A percentile compares a stretch with the other conserved stretches of the same genome.
Evolutionary conservation across 1,140 invertebrate genomes (phyloP).

Genomic region (Rhopalosiphum padi): DNA sequence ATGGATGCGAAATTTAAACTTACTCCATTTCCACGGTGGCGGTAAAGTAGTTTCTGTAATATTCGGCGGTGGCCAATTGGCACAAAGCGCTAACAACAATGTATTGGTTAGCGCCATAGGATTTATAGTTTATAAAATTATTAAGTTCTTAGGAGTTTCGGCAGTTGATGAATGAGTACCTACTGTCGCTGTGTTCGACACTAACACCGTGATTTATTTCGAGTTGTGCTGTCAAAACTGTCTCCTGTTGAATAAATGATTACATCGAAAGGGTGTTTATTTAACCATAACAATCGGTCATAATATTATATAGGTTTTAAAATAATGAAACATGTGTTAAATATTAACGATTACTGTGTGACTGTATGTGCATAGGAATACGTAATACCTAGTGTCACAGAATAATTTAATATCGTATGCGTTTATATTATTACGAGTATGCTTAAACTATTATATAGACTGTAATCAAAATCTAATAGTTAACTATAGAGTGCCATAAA

Average conservation of each 20-base stretch:
- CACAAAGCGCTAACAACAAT: slow-evolving; percentile 57
- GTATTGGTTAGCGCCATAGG: slow-evolving; percentile 51
- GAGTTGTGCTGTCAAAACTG: slow-evolving; percentile 18
- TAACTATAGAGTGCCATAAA: neutral
- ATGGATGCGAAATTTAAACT: neutral
- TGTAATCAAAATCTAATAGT: no score
- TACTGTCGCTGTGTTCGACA: neutral
- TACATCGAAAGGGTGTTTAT: neutral
- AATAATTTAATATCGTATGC: neutral
- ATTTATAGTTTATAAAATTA: neutral
- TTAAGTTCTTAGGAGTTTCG: neutral
- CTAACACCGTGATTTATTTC: slow-evolving; percentile 41
- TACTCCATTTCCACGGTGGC: slow-evolving; percentile 59
- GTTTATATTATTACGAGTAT: neutral
- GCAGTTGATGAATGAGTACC: neutral
- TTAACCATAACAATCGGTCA: neutral
- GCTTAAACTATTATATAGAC: no score
- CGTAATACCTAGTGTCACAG: neutral
- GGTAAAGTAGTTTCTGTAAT: slow-evolving; percentile 46
- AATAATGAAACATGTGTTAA: slow-evolving; percentile 28
- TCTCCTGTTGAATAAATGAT: slow-evolving; percentile 29
- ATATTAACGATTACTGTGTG: neutral
- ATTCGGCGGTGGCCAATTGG: slow-evolving; percentile 59
- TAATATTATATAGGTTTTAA: neutral
- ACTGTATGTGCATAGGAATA: neutral